phyloP scores from a whole-genome alignment of 2,888 invertebrate species.

The Leucophenga maculata region DNA sequence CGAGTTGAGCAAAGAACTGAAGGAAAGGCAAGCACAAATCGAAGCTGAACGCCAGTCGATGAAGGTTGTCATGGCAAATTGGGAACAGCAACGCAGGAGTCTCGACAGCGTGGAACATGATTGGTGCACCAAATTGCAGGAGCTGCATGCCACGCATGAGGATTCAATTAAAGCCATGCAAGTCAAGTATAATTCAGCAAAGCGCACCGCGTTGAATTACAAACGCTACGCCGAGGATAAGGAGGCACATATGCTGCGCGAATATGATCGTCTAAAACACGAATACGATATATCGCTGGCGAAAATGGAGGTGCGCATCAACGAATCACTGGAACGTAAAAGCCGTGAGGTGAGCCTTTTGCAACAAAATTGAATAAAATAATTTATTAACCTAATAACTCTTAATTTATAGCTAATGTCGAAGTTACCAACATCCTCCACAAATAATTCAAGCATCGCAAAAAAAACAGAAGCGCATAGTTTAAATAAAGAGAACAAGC shows the following conservation, averaged over 20 bases:
- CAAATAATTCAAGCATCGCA: too few species aligned
- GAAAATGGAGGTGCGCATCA: slow-evolving; percentile 62
- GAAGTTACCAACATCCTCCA: neutral
- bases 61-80: slow-evolving; percentile 71
- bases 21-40: slow-evolving; percentile 68
- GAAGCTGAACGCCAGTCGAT: slow-evolving; percentile 73
- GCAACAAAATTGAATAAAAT: neutral
- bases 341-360: slow-evolving; percentile 51
- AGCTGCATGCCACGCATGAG: slow-evolving; percentile 73
- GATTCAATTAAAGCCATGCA: slow-evolving; percentile 74
- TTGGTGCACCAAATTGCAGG: slow-evolving; percentile 73
- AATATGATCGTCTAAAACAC: slow-evolving; percentile 78
- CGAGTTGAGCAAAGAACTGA: slow-evolving; percentile 60
- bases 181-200: slow-evolving; percentile 78
- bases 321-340: slow-evolving; percentile 60
- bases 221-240: slow-evolving; percentile 79
- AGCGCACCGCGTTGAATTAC: slow-evolving; percentile 77
- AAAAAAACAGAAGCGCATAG: neutral
- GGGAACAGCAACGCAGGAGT: slow-evolving; percentile 73
- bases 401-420: neutral
- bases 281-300: slow-evolving; percentile 73
- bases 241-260: slow-evolving; percentile 77
- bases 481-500: slow-evolving; percentile 10
- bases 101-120: slow-evolving; percentile 73
- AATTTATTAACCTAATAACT: neutral